Base-by-base conservation (phyloP, 1,140 invertebrate species). In the Drosophila sucinea region DNA sequence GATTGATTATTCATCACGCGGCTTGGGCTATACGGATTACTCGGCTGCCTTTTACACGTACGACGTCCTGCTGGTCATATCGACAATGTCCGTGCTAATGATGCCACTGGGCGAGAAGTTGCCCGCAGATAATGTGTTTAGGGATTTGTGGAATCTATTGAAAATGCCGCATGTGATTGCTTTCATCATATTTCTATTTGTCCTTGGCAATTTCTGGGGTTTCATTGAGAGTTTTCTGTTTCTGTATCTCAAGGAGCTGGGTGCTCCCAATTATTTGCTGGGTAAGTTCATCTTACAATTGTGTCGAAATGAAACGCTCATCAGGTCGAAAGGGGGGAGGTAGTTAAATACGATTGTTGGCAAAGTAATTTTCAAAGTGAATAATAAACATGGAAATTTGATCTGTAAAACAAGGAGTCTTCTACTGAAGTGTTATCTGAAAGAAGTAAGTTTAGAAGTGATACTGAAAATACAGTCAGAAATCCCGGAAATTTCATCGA, bases 201-300 rank as follows among this genome's bases (percentile, higher is more conserved):
- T 95, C 17, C 91, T 97, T 25, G 96, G 96, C 44, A 96, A 95
- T 85, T 95, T 96, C 89, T 97, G 96, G 96, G 96, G 96, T 30
- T 97, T 97, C 90, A 96, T 97, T 35, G 96, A 97, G 92, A 96
- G 96, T 8, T 98, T 96, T 87, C 92, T 97, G 1, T 97, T 97
- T 90, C 93, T 97, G 70, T 97, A 97, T 92, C 93, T 97, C 38
- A 96, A 95, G 91, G 96, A 96, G 92, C 92, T 97, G 54, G 95
- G 96, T 32, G 95, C 96, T 41, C 95, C 96, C 0, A 97, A 96
- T 90, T 96, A 96, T 89, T 92, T 97, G 61, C 91, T 97, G 44
- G 97, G 96, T 95, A 92, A 93, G 93, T 92, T 33, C 0, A 2
- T 17, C 17, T 2, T 4, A 7, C 41, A 2, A 38, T 11, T 38